Conservation (phyloP, 2,888 invertebrate species). For the Parnassius smintheus region DNA sequence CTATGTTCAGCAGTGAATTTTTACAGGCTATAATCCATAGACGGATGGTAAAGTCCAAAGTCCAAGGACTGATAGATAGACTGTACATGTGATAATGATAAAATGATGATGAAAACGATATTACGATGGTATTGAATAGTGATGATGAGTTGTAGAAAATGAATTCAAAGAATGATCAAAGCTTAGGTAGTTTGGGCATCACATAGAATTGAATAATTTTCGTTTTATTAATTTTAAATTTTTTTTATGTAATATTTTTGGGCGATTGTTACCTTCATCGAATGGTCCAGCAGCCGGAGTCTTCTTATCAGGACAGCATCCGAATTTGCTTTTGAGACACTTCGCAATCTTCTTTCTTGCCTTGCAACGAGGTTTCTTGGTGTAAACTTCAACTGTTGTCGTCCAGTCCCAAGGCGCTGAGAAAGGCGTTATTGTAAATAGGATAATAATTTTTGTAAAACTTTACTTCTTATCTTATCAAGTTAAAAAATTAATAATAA, state of each 20-base stretch:
- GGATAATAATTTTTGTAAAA: background rate
- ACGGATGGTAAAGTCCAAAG: too few species aligned
- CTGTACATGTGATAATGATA: too few species aligned
- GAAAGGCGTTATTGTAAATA: background rate
- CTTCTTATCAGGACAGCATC: constrained; percentile 92
- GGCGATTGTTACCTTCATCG: constrained; percentile 80
- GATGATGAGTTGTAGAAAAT: too few species aligned
- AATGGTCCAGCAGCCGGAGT: constrained; percentile 91
- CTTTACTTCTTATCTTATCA: background rate
- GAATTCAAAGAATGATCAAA: too few species aligned
- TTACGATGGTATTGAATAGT: too few species aligned
- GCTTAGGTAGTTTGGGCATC: too few species aligned
- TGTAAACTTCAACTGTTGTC: constrained; percentile 74
- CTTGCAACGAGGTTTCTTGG: constrained; percentile 79
- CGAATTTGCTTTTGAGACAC: constrained; percentile 85
- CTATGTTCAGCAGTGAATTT: too few species aligned
- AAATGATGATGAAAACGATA: too few species aligned
- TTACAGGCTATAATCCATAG: too few species aligned
- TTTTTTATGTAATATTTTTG: background rate
- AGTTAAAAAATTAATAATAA: background rate
- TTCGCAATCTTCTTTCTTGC: constrained; percentile 72
- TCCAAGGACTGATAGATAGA: too few species aligned
- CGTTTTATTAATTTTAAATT: background rate
- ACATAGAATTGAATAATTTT: too few species aligned
- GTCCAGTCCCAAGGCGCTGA: constrained; percentile 71